Percentiles rank a stretch among this genome's conserved stretches.
phyloP scores from a whole-genome alignment of 2,797 vertebrate genomes.

The Enteromius anoplus region DNA sequence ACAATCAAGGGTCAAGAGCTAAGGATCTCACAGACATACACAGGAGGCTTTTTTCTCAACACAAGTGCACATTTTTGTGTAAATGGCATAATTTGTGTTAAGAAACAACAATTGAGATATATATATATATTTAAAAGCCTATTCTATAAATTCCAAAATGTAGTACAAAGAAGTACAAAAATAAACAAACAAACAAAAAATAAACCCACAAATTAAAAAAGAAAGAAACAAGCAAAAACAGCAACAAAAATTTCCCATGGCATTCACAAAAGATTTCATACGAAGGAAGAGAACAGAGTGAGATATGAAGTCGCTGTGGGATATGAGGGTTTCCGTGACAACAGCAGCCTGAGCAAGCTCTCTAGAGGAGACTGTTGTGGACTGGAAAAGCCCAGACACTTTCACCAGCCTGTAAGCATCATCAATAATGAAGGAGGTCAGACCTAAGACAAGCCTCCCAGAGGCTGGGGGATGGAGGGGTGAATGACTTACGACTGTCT shows the following conservation, averaged over 20 bases:
- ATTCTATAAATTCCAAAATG: neutral
- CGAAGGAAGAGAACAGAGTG: neutral
- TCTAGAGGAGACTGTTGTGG: slow-evolving; percentile 51
- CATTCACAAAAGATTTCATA: neutral
- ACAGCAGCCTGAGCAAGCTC: slow-evolving; percentile 49
- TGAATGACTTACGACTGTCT: slow-evolving; percentile 45
- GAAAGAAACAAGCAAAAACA: neutral
- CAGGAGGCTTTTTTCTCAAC: neutral
- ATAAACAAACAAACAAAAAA: neutral
- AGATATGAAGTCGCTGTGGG: neutral
- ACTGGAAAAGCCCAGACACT: slow-evolving; percentile 51
- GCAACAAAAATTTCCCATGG: neutral
- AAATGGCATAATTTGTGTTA: neutral
- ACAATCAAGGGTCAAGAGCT: slow-evolving; percentile 42
- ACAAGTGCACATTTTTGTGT: neutral
- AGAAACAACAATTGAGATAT: neutral
- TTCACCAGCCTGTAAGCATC: slow-evolving; percentile 48
- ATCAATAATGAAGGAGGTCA: slow-evolving; percentile 59
- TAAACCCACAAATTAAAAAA: neutral
- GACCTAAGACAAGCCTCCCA: slow-evolving; percentile 36
- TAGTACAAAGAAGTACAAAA: neutral
- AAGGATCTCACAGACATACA: slow-evolving; percentile 2
- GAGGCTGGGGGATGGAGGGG: slow-evolving; percentile 25
- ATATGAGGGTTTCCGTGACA: slow-evolving; percentile 47
- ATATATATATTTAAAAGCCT: neutral